phyloP scores from a whole-genome alignment of 2,797 vertebrate genomes.

The Scolopax bukidnonensis region DNA sequence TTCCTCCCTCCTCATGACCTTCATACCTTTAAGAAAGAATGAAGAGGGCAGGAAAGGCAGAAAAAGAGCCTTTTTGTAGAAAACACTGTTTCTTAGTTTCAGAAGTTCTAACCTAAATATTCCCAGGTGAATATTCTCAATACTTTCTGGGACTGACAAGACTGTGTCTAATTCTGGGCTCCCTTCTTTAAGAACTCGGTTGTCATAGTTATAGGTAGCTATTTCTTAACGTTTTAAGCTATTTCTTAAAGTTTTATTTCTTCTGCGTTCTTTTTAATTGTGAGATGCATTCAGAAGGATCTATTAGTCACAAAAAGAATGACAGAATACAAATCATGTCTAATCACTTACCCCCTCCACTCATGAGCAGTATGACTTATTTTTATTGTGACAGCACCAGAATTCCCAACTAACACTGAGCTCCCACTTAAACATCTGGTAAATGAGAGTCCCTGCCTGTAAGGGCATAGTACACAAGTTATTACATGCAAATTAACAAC shows the following conservation, averaged over 20 bases:
- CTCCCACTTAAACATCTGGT: background rate
- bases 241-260: background rate
- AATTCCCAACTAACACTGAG: background rate
- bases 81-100: background rate
- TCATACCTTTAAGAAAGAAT: background rate
- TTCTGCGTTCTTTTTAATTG: background rate
- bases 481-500: background rate
- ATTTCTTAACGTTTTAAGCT: background rate
- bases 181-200: background rate
- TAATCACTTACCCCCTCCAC: background rate
- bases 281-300: background rate
- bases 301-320: background rate
- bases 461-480: background rate
- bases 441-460: background rate
- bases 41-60: background rate
- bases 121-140: background rate
- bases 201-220: background rate
- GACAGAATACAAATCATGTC: background rate
- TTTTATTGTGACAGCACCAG: background rate
- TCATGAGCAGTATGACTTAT: background rate
- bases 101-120: background rate
- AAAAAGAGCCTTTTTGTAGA: background rate
- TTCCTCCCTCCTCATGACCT: background rate
- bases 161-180: background rate
- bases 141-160: background rate